A percentile compares a stretch with the other conserved stretches of the same genome.
These are phyloP conservation scores for Holotrichia oblita DNA, from an alignment of 1,140 invertebrate species.

Conservation along the genomic window DNA sequence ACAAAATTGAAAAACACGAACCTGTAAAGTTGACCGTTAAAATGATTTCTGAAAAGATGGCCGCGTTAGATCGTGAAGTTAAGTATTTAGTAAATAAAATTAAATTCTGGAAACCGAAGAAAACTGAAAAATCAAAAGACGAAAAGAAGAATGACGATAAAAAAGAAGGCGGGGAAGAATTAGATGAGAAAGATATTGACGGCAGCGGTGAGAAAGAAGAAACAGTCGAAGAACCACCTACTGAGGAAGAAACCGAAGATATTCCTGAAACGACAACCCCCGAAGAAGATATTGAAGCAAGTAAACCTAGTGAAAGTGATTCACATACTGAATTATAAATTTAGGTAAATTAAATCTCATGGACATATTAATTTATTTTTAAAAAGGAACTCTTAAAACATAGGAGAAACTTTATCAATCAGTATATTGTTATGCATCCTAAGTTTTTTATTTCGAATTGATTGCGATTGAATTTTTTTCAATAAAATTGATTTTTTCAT, in stretches of 20 bases:
- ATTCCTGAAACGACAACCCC: conserved; percentile 25
- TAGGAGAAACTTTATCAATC: background rate
- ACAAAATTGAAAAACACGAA: conserved; percentile 73
- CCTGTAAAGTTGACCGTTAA: conserved; percentile 83
- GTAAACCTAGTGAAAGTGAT: conserved; percentile 45
- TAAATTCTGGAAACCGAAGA: too few species aligned
- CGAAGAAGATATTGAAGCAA: conserved; percentile 46
- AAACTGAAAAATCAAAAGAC: too few species aligned
- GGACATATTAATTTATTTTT: conserved; percentile 24
- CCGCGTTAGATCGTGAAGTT: conserved; percentile 87
- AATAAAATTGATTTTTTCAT: background rate
- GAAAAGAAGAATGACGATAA: too few species aligned
- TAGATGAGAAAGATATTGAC: conserved; percentile 3
- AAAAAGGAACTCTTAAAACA: conserved; percentile 13
- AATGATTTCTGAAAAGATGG: conserved; percentile 87
- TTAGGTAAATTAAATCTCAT: conserved; percentile 35
- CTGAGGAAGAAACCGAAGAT: conserved; percentile 43
- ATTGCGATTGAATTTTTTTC: background rate
- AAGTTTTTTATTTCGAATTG: background rate
- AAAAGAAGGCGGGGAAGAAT: conserved; percentile 57
- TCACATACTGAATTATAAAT: conserved; percentile 54
- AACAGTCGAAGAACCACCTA: conserved; percentile 32
- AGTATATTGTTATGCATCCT: background rate
- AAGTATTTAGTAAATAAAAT: too few species aligned
- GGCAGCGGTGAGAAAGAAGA: conserved; percentile 31